phyloP scores from a whole-genome alignment of 2,888 invertebrate species.

The Limulus polyphemus region DNA sequence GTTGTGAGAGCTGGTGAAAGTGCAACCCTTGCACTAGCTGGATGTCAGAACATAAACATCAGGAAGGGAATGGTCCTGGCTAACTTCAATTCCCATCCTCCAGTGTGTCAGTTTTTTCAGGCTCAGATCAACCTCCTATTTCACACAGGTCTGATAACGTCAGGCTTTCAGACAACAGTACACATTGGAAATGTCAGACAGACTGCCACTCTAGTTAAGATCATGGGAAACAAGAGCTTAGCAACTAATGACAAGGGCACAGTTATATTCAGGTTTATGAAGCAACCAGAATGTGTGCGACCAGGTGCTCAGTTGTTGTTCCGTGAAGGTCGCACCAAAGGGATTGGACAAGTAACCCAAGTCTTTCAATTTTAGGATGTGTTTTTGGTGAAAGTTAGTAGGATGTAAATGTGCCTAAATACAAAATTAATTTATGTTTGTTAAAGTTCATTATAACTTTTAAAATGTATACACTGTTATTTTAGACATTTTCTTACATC shows the following conservation, averaged over 20 bases:
- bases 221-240: conserved; percentile 48
- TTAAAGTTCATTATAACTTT: too few species aligned
- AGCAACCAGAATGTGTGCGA: conserved; percentile 76
- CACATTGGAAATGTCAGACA: conserved; percentile 92
- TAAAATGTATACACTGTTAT: too few species aligned
- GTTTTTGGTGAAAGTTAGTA: too few species aligned
- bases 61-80: conserved; percentile 76
- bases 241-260: conserved; percentile 74
- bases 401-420: too few species aligned
- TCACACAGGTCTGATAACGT: conserved; percentile 67
- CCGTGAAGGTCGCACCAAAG: conserved; percentile 70
- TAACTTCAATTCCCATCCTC: conserved; percentile 42
- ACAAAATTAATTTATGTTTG: too few species aligned
- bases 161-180: conserved; percentile 61
- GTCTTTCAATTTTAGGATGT: conserved; percentile 28
- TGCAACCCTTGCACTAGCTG: conserved; percentile 61
- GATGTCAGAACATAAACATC: conserved; percentile 4
- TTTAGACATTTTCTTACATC: too few species aligned
- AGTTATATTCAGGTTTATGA: conserved; percentile 73
- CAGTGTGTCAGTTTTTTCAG: conserved; percentile 44
- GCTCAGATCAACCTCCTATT: conserved; percentile 80
- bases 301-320: conserved; percentile 66
- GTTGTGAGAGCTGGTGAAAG: conserved; percentile 70
- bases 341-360: conserved; percentile 58
- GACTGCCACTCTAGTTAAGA: conserved; percentile 77